Evolutionary conservation across 2,888 invertebrate species (phyloP).

Genomic region (Acrocera orbiculus): DNA sequence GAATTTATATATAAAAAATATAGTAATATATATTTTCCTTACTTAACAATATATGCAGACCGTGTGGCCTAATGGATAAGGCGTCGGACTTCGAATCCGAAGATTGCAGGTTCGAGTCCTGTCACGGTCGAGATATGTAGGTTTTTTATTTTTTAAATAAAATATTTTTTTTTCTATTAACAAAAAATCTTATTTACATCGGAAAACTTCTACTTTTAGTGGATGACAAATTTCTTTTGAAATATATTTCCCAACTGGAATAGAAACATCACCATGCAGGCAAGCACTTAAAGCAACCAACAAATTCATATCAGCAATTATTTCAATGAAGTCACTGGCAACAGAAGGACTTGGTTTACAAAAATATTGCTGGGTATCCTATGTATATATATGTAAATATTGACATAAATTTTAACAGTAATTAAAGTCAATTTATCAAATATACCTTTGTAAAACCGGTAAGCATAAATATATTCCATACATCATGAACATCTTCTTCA

Average conservation of each 20-base stretch:
- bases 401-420: neutral
- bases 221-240: conserved; percentile 31
- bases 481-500: conserved; percentile 35
- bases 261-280: conserved; percentile 33
- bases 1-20: too few species aligned
- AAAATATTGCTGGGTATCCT: conserved; percentile 31
- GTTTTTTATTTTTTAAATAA: too few species aligned
- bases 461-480: conserved; percentile 36
- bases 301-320: conserved; percentile 35
- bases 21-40: too few species aligned
- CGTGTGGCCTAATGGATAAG: conserved; percentile 34
- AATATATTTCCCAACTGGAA: conserved; percentile 22
- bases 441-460: conserved; percentile 31
- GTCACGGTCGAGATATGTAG: conserved; percentile 23
- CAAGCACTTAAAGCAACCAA: conserved; percentile 32
- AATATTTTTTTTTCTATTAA: neutral
- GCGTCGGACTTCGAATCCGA: conserved; percentile 34
- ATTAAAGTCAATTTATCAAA: neutral
- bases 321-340: conserved; percentile 34
- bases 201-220: conserved; percentile 28
- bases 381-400: neutral
- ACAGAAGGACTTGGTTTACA: conserved; percentile 33
- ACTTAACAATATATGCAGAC: too few species aligned
- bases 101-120: conserved; percentile 34
- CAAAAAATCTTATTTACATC: conserved; percentile 15